Conservation (phyloP, 2,113 vertebrate species). For the Dromiciops gliroides region DNA sequence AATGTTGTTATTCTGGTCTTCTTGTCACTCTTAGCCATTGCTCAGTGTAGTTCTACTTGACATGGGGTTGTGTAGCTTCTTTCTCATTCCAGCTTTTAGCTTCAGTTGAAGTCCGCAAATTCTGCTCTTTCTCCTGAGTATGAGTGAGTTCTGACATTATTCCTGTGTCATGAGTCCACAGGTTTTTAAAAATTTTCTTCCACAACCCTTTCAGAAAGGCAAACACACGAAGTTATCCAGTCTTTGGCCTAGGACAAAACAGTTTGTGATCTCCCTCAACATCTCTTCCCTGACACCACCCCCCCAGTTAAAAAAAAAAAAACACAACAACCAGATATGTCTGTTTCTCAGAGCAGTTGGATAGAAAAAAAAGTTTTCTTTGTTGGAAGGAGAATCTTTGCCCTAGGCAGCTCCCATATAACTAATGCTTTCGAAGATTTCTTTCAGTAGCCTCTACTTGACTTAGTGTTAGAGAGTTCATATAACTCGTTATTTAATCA, state of each 20-base stretch:
- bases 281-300: neutral
- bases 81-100: neutral
- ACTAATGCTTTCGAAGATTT: neutral
- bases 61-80: neutral
- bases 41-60: neutral
- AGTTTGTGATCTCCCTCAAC: neutral
- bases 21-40: neutral
- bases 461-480: neutral
- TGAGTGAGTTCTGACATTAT: neutral
- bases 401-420: neutral
- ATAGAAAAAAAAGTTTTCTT: neutral
- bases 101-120: neutral
- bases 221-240: neutral
- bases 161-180: neutral
- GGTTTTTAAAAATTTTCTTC: neutral
- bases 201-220: neutral
- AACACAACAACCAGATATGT: neutral
- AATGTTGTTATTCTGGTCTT: neutral
- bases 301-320: neutral
- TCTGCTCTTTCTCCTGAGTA: neutral
- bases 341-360: neutral
- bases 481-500: neutral
- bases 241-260: neutral
- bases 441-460: neutral
- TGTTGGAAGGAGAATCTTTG: neutral